These are phyloP conservation scores for Bombus superbus DNA, from an alignment of 1,140 invertebrate species.

Conservation along the genomic window DNA sequence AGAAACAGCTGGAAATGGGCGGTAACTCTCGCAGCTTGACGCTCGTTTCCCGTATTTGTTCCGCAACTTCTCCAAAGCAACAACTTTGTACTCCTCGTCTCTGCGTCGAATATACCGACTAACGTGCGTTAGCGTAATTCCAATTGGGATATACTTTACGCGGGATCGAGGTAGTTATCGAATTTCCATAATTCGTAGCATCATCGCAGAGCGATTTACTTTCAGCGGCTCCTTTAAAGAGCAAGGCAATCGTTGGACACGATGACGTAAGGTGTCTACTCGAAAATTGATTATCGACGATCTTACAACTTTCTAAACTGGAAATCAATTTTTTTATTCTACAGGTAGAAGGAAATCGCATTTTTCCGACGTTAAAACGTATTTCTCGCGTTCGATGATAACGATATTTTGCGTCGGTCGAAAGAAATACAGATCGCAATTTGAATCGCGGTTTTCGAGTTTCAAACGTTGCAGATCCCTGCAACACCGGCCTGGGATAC, in stretches of 20 bases:
- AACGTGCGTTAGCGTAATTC: conserved; percentile 17
- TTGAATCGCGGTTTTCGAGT: not conserved
- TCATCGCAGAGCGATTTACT: conserved; percentile 16
- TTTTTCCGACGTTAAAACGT: too few species aligned
- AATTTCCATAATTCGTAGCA: conserved; percentile 55
- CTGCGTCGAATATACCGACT: conserved; percentile 5
- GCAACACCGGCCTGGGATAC: conserved; percentile 52
- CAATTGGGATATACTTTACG: conserved; percentile 40
- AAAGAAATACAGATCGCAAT: not conserved
- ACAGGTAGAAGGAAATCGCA: not conserved
- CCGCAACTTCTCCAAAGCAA: conserved; percentile 32
- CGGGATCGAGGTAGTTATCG: conserved; percentile 54
- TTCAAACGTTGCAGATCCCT: conserved; percentile 45
- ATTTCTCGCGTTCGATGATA: not conserved
- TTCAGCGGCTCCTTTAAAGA: conserved; percentile 31
- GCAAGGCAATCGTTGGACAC: not conserved
- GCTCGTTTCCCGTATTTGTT: conserved; percentile 42
- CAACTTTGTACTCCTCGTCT: conserved; percentile 19
- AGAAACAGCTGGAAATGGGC: conserved; percentile 8
- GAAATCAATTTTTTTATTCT: not conserved
- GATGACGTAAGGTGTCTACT: not conserved
- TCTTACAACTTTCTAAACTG: too few species aligned
- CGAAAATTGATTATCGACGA: not conserved
- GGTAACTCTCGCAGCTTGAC: conserved; percentile 19
- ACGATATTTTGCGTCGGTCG: not conserved